Conservation (phyloP, 2,797 vertebrate genomes). For the Betta splendens region DNA sequence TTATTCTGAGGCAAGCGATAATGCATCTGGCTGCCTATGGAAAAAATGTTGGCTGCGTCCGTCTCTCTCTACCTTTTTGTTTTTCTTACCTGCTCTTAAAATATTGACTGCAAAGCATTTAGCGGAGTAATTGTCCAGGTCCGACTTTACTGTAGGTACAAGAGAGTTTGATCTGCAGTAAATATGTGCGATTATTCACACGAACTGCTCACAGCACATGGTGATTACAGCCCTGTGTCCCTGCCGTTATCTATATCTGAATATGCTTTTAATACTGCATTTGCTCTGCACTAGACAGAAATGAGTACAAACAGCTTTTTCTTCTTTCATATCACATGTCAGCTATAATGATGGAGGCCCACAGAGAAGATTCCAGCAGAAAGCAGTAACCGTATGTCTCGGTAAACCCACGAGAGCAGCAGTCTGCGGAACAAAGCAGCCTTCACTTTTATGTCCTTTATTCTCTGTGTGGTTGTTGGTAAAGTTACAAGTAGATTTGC, state of each 20-base stretch:
- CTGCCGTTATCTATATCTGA: conserved; percentile 41
- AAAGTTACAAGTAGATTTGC: conserved; percentile 71
- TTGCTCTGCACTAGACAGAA: conserved; percentile 50
- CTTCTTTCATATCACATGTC: conserved; percentile 76
- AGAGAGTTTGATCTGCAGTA: conserved; percentile 15
- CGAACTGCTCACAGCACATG: conserved; percentile 29
- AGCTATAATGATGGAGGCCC: conserved; percentile 78
- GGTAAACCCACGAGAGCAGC: conserved; percentile 73
- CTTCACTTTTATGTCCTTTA: conserved; percentile 62
- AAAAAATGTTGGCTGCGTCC: not conserved
- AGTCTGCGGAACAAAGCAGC: conserved; percentile 74
- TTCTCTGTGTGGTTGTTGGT: conserved; percentile 44
- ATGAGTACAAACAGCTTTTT: conserved; percentile 60
- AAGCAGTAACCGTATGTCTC: conserved; percentile 61
- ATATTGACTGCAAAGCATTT: conserved; percentile 20
- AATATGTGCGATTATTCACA: conserved; percentile 6
- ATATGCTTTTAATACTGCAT: conserved; percentile 62
- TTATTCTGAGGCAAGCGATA: conserved; percentile 26
- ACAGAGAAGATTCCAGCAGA: conserved; percentile 62
- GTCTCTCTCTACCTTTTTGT: not conserved
- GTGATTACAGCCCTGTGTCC: conserved; percentile 45
- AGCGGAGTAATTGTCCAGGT: not conserved
- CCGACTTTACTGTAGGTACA: not conserved
- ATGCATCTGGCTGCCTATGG: conserved; percentile 1
- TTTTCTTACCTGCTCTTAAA: not conserved